These are phyloP conservation scores for Babylonia areolata DNA, from an alignment of 1,140 invertebrate species.

Conservation along the genomic window DNA sequence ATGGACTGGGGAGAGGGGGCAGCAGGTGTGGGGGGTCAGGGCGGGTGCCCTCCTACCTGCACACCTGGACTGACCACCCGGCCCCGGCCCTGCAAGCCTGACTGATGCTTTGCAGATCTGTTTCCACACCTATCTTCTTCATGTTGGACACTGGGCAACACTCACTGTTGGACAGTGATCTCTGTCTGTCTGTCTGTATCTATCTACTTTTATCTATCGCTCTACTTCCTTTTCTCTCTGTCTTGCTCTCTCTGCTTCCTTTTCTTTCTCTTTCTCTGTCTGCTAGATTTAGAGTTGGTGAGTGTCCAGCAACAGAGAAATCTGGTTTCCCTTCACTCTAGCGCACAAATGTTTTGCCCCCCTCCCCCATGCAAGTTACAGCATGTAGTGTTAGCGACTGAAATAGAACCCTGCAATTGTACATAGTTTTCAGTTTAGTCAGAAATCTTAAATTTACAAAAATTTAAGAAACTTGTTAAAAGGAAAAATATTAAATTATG, in stretches of 20 bases:
- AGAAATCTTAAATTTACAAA: not conserved
- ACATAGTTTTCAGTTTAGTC: not conserved
- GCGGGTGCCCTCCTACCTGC: not conserved
- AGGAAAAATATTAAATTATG: no score
- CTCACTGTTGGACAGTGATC: not conserved
- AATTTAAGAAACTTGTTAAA: not conserved
- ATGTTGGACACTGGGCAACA: not conserved
- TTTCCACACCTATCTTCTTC: not conserved
- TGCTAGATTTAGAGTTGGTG: constrained; percentile 4
- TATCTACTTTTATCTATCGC: not conserved
- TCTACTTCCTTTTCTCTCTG: not conserved
- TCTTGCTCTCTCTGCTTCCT: not conserved
- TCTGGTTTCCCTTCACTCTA: not conserved
- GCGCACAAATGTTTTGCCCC: not conserved
- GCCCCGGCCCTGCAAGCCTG: constrained; percentile 23
- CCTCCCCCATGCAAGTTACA: not conserved
- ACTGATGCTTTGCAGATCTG: constrained; percentile 34
- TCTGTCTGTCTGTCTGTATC: not conserved
- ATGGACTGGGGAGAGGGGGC: constrained; percentile 16
- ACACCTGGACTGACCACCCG: constrained; percentile 19
- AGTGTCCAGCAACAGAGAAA: not conserved
- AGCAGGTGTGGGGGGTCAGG: constrained; percentile 17
- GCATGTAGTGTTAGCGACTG: not conserved
- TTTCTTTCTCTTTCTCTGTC: not conserved
- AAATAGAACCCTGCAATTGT: no score